These are phyloP conservation scores for Lagodon rhomboides DNA, from an alignment of 2,797 vertebrate species.

Conservation along the genomic window DNA sequence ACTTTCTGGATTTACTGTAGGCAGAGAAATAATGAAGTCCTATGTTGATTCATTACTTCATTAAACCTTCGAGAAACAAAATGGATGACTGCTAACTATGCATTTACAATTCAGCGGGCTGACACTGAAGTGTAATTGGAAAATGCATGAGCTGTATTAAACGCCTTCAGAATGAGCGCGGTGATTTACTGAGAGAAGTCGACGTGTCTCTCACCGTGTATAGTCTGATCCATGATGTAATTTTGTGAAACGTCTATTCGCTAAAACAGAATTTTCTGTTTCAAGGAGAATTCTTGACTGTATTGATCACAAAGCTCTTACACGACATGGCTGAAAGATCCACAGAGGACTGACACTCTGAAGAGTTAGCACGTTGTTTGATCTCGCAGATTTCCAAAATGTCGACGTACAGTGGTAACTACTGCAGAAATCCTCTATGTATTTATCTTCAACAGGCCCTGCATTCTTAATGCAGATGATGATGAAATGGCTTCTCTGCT, in stretches of 20 bases:
- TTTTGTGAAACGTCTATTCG: slow-evolving; percentile 67
- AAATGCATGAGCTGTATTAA: slow-evolving; percentile 50
- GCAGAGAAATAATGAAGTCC: slow-evolving; percentile 55
- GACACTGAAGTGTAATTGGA: slow-evolving; percentile 54
- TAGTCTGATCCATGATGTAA: slow-evolving; percentile 71
- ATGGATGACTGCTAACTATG: slow-evolving; percentile 53
- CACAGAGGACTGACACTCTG: slow-evolving; percentile 55
- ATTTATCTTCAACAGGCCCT: slow-evolving; percentile 30
- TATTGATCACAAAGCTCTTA: slow-evolving; percentile 70
- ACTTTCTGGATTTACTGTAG: slow-evolving; percentile 40
- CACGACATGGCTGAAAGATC: slow-evolving; percentile 57
- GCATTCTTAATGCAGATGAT: slow-evolving; percentile 30
- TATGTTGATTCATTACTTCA: slow-evolving; percentile 61
- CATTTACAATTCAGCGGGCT: slow-evolving; percentile 52
- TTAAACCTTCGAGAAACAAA: slow-evolving; percentile 58
- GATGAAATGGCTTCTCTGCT: slow-evolving; percentile 37
- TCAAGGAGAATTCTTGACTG: slow-evolving; percentile 74
- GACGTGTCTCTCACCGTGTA: slow-evolving; percentile 34
- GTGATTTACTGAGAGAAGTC: slow-evolving; percentile 41
- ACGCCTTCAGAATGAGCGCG: slow-evolving; percentile 31
- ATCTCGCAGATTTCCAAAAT: slow-evolving; percentile 65
- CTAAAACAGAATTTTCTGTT: slow-evolving; percentile 59
- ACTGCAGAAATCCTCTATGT: slow-evolving; percentile 23
- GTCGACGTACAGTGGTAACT: slow-evolving; percentile 31
- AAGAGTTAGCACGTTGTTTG: slow-evolving; percentile 54